Conservation (phyloP, 1,140 invertebrate species). For the Ceratosolen solmsi region DNA sequence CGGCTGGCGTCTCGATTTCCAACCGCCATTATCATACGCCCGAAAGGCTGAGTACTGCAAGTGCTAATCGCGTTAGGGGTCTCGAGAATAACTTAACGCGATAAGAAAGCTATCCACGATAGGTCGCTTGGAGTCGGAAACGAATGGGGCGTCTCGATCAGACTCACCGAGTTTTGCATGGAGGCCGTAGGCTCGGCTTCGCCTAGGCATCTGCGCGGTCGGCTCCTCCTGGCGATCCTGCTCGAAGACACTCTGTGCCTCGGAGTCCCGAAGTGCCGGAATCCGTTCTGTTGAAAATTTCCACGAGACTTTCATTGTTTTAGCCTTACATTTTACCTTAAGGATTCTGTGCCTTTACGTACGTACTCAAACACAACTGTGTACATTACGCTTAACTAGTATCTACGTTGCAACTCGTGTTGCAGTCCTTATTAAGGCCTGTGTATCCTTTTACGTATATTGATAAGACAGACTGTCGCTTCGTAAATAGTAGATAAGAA, state of each 20-base stretch:
- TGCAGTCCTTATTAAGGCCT: no score
- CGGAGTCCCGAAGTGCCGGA: constrained; percentile 60
- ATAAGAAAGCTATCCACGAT: not conserved
- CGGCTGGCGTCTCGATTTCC: not conserved
- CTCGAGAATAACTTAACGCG: not conserved
- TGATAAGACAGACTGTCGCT: no score
- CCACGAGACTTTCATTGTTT: not conserved
- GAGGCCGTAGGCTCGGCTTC: constrained; percentile 61
- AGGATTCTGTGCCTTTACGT: no score
- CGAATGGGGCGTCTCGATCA: no score
- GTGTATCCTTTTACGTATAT: no score
- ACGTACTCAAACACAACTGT: no score
- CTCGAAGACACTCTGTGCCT: constrained; percentile 63
- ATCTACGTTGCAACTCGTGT: no score
- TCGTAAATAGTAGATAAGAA: no score
- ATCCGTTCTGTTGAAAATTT: constrained; percentile 60
- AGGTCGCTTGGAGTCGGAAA: no score
- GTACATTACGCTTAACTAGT: no score
- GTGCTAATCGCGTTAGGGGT: not conserved
- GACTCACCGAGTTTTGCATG: constrained; percentile 66
- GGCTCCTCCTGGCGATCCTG: constrained; percentile 56
- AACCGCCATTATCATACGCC: not conserved
- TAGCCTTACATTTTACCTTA: not conserved
- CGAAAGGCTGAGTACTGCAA: not conserved
- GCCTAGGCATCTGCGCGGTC: constrained; percentile 53